Conservation (phyloP, 1,140 invertebrate genomes). For the Drosophila ohnishii region DNA sequence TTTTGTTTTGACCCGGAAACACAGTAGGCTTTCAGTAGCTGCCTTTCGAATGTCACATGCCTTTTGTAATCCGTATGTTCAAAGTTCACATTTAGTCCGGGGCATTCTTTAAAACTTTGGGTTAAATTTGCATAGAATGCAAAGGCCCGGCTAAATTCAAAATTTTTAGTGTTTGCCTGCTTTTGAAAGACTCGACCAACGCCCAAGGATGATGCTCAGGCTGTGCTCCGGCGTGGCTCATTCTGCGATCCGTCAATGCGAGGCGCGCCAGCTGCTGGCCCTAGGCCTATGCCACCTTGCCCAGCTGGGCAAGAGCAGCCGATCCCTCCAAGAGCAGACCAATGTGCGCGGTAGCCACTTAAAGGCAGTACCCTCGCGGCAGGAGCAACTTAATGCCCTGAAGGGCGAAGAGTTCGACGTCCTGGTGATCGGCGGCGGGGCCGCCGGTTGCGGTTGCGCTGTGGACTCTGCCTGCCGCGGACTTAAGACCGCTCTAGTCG, state of each 20-base stretch:
- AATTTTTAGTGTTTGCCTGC: conserved; percentile 19
- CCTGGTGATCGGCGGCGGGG: conserved; percentile 96
- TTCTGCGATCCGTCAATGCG: not conserved
- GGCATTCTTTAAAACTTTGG: not conserved
- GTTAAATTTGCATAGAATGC: not conserved
- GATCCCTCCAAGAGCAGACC: not conserved
- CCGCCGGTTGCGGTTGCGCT: conserved; percentile 93
- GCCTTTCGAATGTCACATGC: not conserved
- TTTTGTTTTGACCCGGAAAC: not conserved
- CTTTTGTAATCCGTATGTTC: not conserved
- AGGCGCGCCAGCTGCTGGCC: conserved; percentile 1
- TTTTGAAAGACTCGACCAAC: not conserved
- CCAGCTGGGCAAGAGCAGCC: not conserved
- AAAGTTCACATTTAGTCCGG: not conserved
- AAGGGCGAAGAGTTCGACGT: conserved; percentile 89
- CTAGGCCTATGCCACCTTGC: not conserved
- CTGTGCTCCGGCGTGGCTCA: conserved; percentile 4
- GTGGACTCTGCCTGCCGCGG: conserved; percentile 57
- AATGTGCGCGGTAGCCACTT: conserved; percentile 7
- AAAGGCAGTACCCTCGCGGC: conserved; percentile 37
- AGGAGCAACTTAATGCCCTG: conserved; percentile 40
- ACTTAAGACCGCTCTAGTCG: conserved; percentile 59
- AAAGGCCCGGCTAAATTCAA: conserved; percentile 33
- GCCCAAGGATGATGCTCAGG: conserved; percentile 20
- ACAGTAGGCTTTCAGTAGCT: conserved; percentile 10